Percentiles rank a stretch among this genome's conserved stretches.
These are phyloP conservation scores for Achroia grisella DNA, from an alignment of 1,140 invertebrate genomes.

Conservation along the genomic window DNA sequence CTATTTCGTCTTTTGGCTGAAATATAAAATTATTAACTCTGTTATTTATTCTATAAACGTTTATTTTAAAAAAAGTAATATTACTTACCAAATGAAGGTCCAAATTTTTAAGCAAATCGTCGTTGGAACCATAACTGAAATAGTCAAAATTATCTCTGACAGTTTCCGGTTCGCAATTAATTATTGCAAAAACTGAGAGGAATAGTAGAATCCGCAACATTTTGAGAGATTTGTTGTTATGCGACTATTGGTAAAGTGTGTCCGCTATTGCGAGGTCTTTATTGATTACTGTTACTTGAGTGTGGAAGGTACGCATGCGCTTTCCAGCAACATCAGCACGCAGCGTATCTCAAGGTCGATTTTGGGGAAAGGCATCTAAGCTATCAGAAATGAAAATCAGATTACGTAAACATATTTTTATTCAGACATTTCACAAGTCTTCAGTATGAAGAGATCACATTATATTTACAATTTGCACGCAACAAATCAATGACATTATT, in stretches of 20 bases:
- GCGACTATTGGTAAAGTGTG: slow-evolving; percentile 21
- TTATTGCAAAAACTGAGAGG: slow-evolving; percentile 24
- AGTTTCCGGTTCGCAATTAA: slow-evolving; percentile 58
- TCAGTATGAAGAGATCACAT: slow-evolving; percentile 20
- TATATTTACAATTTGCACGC: neutral
- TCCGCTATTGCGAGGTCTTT: slow-evolving; percentile 28
- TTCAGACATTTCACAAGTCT: slow-evolving; percentile 38
- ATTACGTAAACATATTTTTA: slow-evolving; percentile 33
- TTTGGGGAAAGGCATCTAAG: slow-evolving; percentile 6
- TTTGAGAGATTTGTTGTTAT: slow-evolving; percentile 43
- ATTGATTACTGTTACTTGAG: slow-evolving; percentile 46
- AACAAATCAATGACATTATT: slow-evolving; percentile 6
- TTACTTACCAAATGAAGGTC: slow-evolving; percentile 51
- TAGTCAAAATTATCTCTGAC: slow-evolving; percentile 63
- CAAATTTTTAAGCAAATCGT: slow-evolving; percentile 49
- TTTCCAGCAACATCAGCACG: slow-evolving; percentile 13
- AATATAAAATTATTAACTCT: slow-evolving; percentile 13
- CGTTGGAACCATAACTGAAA: slow-evolving; percentile 52
- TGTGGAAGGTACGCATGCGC: slow-evolving; percentile 49
- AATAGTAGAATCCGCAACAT: slow-evolving; percentile 46
- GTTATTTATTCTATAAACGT: neutral
- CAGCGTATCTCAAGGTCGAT: slow-evolving; percentile 33
- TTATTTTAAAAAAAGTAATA: neutral
- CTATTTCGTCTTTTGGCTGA: slow-evolving; percentile 62
- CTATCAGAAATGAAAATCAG: slow-evolving; percentile 21